Evolutionary conservation across 2,113 vertebrate species (phyloP), one percentile per base, ranked within the genome.

Genomic region (Callipepla californica): DNA sequence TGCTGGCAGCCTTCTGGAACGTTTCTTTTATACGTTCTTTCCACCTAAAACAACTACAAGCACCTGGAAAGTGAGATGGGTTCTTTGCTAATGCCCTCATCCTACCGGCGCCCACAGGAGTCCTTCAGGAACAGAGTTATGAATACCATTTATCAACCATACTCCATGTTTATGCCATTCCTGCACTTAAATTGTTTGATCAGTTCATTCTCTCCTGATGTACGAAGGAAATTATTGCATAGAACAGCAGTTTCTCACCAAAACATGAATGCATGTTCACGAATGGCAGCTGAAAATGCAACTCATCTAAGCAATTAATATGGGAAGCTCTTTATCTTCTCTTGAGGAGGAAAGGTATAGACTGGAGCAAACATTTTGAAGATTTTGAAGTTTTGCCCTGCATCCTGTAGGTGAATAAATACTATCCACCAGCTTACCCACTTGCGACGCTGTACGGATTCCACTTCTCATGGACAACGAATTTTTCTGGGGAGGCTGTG

Each of bases 401-500:
- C 20, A 45, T 44, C 20, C 65, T 25, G 14, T 25, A 63, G 21
- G 40, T 65, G 40, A 40, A 40, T 42, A 65, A 57, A 22, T 13
- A 50, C 44, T 63, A 69, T 53, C 38, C 7, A 40, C 26, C 55
- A 77, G 4, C 25, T 93, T 83, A 97, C 98, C 97, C 97, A 2
- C 96, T 76, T 34, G 97, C 8, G 34, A 97, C 5, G 0, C 20
- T 0, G 17, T 15, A 34, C 20, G 97, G 1, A 85, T 97, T 75
- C 98, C 99, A 99, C 4, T 95, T 73, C 93, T 98, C 74, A 4
- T 98, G 96, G 57, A 98, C 98, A 42, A 98, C 48, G 22, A 97
- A 96, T 92, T 96, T 97, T 36, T 96, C 67, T 26, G 98, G 96
- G 6, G 42, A 5, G 47, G 97, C 8, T 9, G 97, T 88, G 73